Evolutionary conservation across 2,797 vertebrate species (phyloP), one percentile per base, ranked within the genome.

Genomic region (Lateolabrax maculatus): DNA sequence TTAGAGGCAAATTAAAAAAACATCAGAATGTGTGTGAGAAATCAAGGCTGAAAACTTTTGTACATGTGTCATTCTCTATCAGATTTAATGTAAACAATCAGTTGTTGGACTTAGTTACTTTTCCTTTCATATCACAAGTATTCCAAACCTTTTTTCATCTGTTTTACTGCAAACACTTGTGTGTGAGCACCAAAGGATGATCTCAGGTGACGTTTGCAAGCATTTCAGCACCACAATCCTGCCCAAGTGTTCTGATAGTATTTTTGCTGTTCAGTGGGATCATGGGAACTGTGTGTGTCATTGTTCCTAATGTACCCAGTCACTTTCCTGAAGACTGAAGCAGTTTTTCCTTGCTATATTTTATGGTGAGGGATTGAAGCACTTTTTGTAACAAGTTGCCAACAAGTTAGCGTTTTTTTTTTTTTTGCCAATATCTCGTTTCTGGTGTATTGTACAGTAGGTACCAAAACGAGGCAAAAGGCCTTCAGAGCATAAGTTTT

Each of bases 301-400:
- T 89, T 89, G 90, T 92, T 94, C 89, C 92, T 91, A 87, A 80
- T 89, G 85, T 94, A 93, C 79, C 78, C 37, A 58, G 80, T 79
- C 65, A 85, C 67, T 85, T 82, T 90, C 80, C 74, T 86, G 52
- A 93, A 92, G 92, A 89, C 52, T 4, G 87, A 84, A 91, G 88
- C 88, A 86, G 81, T 93, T 89, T n/a, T 41, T 68, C 34, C 75
- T 94, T 25, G 36, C 83, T 94, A 88, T 94, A 88, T 94, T 95
- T 85, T 79, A 88, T 87, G 78, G 91, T 93, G 93, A 96, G 93
- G 95, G 87, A 91, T 94, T 94, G 87, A 97, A 97, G 97, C 97
- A 98, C 98, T 98, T 98, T 99, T 97, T 96, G 94, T 95, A 96
- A 93, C 96, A 95, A 92, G 95, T 97, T 97, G 97, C 96, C 97